Percentiles rank a stretch among this genome's conserved stretches.
These are phyloP conservation scores for Phytoseiulus persimilis DNA, from an alignment of 2,888 invertebrate genomes.

Conservation along the genomic window DNA sequence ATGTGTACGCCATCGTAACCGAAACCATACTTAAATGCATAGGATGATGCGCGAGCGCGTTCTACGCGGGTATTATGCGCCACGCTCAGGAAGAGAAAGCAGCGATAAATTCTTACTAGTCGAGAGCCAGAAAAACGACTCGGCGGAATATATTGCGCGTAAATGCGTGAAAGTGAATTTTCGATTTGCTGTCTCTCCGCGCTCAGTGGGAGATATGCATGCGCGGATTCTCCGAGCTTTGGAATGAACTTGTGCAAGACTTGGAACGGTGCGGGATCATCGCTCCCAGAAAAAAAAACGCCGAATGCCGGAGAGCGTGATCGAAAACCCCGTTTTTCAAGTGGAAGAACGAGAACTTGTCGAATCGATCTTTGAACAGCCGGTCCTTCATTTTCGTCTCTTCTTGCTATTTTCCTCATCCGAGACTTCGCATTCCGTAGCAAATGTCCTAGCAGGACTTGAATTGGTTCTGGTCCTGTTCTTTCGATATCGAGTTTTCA, in stretches of 20 bases:
- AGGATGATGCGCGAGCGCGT: neutral
- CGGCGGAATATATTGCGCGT: neutral
- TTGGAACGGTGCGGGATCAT: neutral
- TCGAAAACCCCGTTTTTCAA: too few species aligned
- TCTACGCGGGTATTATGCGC: neutral
- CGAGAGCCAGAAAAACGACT: neutral
- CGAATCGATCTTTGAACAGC: too few species aligned
- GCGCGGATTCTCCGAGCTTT: neutral
- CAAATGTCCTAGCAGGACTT: too few species aligned
- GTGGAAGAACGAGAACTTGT: too few species aligned
- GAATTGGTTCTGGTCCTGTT: too few species aligned
- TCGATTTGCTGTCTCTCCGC: neutral
- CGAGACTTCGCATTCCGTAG: too few species aligned
- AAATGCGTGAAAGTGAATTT: neutral
- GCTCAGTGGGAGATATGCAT: neutral
- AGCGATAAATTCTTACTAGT: neutral
- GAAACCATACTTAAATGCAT: neutral
- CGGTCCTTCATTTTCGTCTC: too few species aligned
- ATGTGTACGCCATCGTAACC: too few species aligned
- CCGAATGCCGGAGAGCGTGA: too few species aligned
- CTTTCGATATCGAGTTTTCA: too few species aligned
- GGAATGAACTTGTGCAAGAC: neutral
- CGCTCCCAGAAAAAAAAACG: too few species aligned
- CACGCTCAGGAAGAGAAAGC: neutral
- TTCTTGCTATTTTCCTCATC: too few species aligned